phyloP scores from a whole-genome alignment of 2,113 vertebrate species.

The Apteryx mantelli region DNA sequence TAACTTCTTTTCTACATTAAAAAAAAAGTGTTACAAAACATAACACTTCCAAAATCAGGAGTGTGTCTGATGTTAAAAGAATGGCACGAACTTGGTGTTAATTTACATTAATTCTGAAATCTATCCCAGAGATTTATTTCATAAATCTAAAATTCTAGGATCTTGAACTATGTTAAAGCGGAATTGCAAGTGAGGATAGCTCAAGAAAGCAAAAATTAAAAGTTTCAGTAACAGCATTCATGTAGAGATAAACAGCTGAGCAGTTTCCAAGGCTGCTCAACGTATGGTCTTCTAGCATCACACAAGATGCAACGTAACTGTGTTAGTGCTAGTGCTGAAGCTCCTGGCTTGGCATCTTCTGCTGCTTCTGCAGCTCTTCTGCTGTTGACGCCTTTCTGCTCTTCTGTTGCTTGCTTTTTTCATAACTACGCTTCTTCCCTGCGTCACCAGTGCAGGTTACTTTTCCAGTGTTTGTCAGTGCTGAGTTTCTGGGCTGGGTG shows the following conservation, averaged over 20 bases:
- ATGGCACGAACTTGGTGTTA: rapidly evolving
- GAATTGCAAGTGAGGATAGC: not conserved
- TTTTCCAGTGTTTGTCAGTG: not conserved
- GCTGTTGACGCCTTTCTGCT: not conserved
- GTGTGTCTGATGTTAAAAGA: not conserved
- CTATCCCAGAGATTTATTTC: no score
- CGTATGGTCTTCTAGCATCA: not conserved
- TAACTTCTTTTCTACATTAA: not conserved
- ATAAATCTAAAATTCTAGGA: not conserved
- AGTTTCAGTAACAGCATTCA: rapidly evolving
- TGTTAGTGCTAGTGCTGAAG: not conserved
- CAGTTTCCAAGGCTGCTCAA: not conserved
- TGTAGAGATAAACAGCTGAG: not conserved
- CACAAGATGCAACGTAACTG: not conserved
- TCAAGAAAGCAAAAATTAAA: not conserved
- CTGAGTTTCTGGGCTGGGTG: not conserved
- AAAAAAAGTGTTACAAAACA: not conserved
- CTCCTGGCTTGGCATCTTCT: not conserved
- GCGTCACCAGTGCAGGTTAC: not conserved
- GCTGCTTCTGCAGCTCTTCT: not conserved
- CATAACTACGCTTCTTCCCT: not conserved
- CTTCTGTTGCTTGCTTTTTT: not conserved
- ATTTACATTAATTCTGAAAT: no score
- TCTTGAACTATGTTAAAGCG: not conserved
- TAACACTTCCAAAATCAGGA: not conserved